Evolutionary conservation across 2,888 invertebrate genomes (phyloP), one percentile per base, ranked within the genome.

Genomic region (Ctenicera cuprea): DNA sequence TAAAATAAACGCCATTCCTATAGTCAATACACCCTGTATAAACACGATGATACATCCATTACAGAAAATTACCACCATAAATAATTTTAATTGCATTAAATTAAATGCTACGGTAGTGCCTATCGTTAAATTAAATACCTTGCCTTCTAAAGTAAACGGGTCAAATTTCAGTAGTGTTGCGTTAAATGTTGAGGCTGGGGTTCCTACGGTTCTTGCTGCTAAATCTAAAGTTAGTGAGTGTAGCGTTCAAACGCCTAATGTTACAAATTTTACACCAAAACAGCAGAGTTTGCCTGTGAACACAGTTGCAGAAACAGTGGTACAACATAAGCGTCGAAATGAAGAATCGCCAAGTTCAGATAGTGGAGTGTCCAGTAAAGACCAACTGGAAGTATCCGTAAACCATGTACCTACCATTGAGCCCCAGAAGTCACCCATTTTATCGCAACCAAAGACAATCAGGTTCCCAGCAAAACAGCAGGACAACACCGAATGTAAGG

Each of bases 401-500:
- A 78, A 78, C 64, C 83, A 85, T 63, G 68, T 79, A 30, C 82
- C 80, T 52, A 78, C 79, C 18, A 81, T 78, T 48, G 81, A 83
- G 71, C 80, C 84, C 57, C 90, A 90, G 83, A 92, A 92, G 80
- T 94, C 94, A 81, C 95, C 95, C 11, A 94, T 95, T 70, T 85
- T 95, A 61, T 94, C 94, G 75, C 93, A 93, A 81, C 95, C 95
- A 38, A 94, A 94, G 86, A 95, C 93, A 73, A 92, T 95, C 79
- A 90, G 95, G 82, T 95, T 95, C 86, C 95, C 95, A 0, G 93
- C 91, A 11, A 89, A 87, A 80, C 88, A 85, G 77, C 85, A 86
- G 37, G 79, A 80, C 14, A 82, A 83, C 48, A 82, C 87, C 14
- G 81, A 84, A 37, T 79, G 80, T 82, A 86, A 75, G 78, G 84